Conservation (phyloP, 53 echinoderm and acorn worm genomes). For the Paracentrotus lividus region DNA sequence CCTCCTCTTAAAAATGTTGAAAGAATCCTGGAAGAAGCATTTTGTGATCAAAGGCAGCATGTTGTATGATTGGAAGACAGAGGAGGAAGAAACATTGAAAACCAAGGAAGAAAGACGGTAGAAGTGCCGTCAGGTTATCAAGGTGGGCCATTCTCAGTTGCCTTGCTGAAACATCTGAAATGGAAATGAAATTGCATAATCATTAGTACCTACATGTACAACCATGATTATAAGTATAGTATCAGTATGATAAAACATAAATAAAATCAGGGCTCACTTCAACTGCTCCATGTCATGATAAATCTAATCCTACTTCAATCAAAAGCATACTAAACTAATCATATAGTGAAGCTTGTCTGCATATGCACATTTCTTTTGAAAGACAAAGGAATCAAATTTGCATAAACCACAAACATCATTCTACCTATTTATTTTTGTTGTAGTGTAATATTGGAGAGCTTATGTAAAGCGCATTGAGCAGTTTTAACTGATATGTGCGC, state of each 20-base stretch:
- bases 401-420: too few relatives aligned
- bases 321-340: too few relatives aligned
- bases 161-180: constrained; percentile 56
- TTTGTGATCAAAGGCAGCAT: background rate
- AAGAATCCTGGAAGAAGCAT: background rate
- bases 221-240: background rate
- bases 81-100: background rate
- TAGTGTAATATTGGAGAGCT: too few relatives aligned
- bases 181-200: background rate
- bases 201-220: background rate
- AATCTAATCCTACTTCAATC: too few relatives aligned
- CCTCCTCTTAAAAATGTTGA: too few relatives aligned
- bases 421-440: too few relatives aligned
- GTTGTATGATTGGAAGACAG: background rate
- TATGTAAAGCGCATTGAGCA: too few relatives aligned
- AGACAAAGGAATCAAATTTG: too few relatives aligned
- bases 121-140: background rate
- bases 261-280: background rate
- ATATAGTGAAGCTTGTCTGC: too few relatives aligned
- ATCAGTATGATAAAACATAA: background rate
- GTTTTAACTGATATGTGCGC: too few relatives aligned
- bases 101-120: background rate
- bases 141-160: background rate
- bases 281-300: too few relatives aligned
- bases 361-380: too few relatives aligned